Base-by-base conservation (phyloP, 1,140 invertebrate species). In the Brachionus plicatilis region DNA sequence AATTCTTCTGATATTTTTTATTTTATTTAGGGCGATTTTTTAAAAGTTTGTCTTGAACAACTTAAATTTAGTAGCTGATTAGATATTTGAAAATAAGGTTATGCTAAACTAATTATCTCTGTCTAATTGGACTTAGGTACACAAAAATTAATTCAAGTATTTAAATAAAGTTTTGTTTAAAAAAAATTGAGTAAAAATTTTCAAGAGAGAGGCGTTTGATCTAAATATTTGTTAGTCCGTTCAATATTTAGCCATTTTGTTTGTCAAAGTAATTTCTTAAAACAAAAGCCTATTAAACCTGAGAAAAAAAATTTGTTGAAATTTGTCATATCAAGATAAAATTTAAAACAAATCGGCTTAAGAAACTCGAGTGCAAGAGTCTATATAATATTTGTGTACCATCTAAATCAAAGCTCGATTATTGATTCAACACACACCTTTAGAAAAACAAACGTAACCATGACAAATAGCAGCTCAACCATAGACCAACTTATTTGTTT, bases 401-500 rank as follows among this genome's bases (percentile, higher is more conserved):
- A 60, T 60, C 53, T 60, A 60, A 60, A 60, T 60, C 27, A 60
- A 60, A 60, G 53, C 53, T 60, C 53, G 53, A 60, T 60, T 60
- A 20, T 60, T 60, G 53, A 60, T 60, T 60, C 17, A 60, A 41
- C 66, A 72, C 33, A 72, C 33, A 37, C 33, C 41, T 72, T 72
- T 20, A 43, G 33, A 68, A 68, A 68, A 33, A 68, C n/a, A 20
- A 41, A 43, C 17, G 68, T 72, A 72, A 72, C 68, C 68, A 72
- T 72, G 68, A 72, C 68, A 72, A 72, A 72, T 72, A 72, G 33
- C 66, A 68, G n/a, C 17, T 41, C 68, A 43, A 72, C 41, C 33
- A 33, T 72, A 41, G 68, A 43, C 41, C 68, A 72, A 72, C 4
- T 72, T 72, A 72, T 72, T 72, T 72, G 68, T 72, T 72, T 72